A percentile compares a stretch with the other conserved stretches of the same genome.
Evolutionary conservation across 2,113 vertebrate species (phyloP).

Genomic region (Pterocles burchelli): DNA sequence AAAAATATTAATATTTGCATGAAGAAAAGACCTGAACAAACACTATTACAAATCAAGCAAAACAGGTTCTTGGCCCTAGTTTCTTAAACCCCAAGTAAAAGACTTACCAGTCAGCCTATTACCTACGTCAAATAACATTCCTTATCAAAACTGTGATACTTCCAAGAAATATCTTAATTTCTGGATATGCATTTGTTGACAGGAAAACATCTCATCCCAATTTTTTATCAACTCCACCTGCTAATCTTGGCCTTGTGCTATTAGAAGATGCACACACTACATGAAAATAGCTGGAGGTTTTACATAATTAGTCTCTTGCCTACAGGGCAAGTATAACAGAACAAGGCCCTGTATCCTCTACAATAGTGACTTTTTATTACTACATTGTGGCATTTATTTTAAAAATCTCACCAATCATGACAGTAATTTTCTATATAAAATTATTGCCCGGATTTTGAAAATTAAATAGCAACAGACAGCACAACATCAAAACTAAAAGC

Average conservation of each 20-base stretch:
- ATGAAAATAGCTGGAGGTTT: not conserved
- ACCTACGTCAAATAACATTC: not conserved
- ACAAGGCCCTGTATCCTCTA: not conserved
- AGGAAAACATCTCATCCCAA: not conserved
- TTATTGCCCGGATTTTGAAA: not conserved
- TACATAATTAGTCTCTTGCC: slow-evolving; percentile 8
- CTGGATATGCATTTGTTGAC: not conserved
- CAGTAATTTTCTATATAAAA: not conserved
- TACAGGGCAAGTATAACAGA: not conserved
- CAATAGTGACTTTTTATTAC: not conserved
- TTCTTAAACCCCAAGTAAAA: not conserved
- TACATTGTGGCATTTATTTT: not conserved
- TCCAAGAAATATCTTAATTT: not conserved
- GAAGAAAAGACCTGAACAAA: not conserved
- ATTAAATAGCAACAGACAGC: not conserved
- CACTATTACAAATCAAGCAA: not conserved
- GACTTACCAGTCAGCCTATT: not conserved
- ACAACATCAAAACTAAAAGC: not conserved
- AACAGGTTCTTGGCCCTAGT: not conserved
- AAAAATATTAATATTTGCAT: not conserved
- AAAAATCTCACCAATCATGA: not conserved
- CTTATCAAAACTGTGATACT: not conserved
- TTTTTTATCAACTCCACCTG: not conserved
- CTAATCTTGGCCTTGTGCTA: not conserved
- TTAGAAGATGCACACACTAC: not conserved